Evolutionary conservation across 2,113 vertebrate genomes (phyloP).

Genomic region (Lampris megalopsis): DNA sequence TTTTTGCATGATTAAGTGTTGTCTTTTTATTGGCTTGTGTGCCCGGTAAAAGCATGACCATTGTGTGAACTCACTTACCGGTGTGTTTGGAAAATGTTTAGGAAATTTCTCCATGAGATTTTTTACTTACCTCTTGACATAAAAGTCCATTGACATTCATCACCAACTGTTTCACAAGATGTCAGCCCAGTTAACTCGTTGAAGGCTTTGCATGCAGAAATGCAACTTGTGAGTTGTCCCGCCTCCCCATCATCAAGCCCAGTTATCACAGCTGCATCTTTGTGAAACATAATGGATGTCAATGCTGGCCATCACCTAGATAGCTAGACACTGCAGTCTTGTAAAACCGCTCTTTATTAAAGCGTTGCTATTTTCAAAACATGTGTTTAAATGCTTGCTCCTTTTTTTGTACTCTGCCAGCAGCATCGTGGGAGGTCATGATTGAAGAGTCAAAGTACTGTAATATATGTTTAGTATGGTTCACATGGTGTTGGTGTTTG

Average conservation of each 20-base stretch:
- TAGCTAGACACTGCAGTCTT: constrained; percentile 81
- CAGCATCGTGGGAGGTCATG: constrained; percentile 70
- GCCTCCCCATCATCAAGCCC: constrained; percentile 71
- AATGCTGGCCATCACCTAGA: constrained; percentile 74
- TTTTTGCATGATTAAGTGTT: constrained; percentile 83
- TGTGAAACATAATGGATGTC: constrained; percentile 80
- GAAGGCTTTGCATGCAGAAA: constrained; percentile 77
- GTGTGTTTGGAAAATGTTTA: constrained; percentile 77
- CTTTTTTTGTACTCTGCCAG: constrained; percentile 74
- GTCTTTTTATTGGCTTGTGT: constrained; percentile 83
- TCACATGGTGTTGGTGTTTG: constrained; percentile 73
- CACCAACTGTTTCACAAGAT: constrained; percentile 75
- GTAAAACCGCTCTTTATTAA: constrained; percentile 82
- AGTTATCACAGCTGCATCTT: constrained; percentile 70
- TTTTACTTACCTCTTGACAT: constrained; percentile 77
- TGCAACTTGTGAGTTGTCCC: constrained; percentile 66
- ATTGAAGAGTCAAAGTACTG: constrained; percentile 77
- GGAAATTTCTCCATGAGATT: constrained; percentile 75
- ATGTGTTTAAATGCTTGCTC: constrained; percentile 77
- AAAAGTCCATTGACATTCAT: constrained; percentile 78
- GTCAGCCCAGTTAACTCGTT: constrained; percentile 71
- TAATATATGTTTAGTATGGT: constrained; percentile 78
- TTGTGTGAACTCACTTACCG: constrained; percentile 80
- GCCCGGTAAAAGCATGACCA: constrained; percentile 83
- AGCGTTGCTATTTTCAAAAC: constrained; percentile 82